Conservation (phyloP, 2,888 invertebrate species). For the Heliconius cydno region DNA sequence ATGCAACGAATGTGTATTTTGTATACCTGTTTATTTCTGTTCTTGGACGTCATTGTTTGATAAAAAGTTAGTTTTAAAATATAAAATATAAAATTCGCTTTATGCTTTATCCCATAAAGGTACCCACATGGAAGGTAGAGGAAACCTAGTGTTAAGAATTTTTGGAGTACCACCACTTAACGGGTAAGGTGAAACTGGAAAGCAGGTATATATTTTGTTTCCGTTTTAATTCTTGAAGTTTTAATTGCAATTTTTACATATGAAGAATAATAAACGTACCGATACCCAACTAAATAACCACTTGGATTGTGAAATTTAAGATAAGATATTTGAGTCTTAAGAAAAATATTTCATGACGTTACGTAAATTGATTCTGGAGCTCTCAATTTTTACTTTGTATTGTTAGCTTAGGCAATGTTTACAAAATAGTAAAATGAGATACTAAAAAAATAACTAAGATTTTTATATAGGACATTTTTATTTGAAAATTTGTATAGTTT, state of each 20-base stretch:
- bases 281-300: neutral
- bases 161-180: no score
- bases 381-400: neutral
- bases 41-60: neutral
- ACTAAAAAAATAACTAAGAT: neutral
- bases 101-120: neutral
- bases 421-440: neutral
- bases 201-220: no score
- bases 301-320: neutral
- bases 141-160: no score
- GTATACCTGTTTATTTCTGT: conserved; percentile 8
- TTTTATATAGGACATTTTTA: neutral
- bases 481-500: neutral
- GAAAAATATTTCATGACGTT: neutral
- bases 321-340: neutral
- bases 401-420: neutral
- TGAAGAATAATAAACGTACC: neutral
- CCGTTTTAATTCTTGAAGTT: no score
- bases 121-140: no score
- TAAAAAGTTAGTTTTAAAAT: neutral
- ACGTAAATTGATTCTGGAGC: neutral
- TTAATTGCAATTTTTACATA: no score
- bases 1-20: conserved; percentile 23
- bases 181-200: no score
- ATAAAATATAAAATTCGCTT: neutral